phyloP scores from a whole-genome alignment of 2,113 vertebrate species.

The Lates calcarifer region DNA sequence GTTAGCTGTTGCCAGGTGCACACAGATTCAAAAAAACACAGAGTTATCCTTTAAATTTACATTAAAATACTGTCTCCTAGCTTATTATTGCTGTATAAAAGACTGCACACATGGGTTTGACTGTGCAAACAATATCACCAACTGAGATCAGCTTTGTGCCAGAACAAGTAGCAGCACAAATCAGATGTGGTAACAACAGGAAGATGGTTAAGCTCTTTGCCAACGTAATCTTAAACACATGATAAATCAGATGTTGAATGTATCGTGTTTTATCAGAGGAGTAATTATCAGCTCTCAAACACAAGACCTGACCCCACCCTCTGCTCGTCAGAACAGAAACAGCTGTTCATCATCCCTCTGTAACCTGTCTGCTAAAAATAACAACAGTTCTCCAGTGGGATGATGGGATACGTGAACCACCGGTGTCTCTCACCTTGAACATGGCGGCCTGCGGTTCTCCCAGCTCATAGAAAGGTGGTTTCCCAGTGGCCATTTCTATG shows the following conservation, averaged over 20 bases:
- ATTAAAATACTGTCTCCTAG: no score
- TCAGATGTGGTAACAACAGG: no score
- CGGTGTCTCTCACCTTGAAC: constrained; percentile 92
- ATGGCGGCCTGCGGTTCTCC: constrained; percentile 98
- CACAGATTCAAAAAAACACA: no score
- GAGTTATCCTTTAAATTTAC: no score
- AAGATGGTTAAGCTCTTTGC: neutral
- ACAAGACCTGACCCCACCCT: neutral
- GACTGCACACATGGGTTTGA: no score
- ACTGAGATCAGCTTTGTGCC: no score
- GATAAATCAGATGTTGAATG: no score
- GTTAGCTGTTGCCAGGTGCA: no score
- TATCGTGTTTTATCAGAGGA: neutral
- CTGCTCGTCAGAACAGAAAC: neutral
- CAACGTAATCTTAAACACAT: neutral
- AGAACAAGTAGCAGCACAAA: no score
- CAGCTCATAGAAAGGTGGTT: constrained; percentile 96
- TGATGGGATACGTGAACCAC: neutral
- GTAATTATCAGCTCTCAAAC: neutral
- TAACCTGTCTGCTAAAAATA: constrained; percentile 11
- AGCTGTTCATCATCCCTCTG: constrained; percentile 12
- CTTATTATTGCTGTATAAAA: no score
- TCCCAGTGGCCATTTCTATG: constrained; percentile 99
- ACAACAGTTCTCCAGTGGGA: neutral
- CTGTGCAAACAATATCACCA: no score